Evolutionary conservation across 2,113 vertebrate species (phyloP).

Genomic region (Hemiscyllium ocellatum): DNA sequence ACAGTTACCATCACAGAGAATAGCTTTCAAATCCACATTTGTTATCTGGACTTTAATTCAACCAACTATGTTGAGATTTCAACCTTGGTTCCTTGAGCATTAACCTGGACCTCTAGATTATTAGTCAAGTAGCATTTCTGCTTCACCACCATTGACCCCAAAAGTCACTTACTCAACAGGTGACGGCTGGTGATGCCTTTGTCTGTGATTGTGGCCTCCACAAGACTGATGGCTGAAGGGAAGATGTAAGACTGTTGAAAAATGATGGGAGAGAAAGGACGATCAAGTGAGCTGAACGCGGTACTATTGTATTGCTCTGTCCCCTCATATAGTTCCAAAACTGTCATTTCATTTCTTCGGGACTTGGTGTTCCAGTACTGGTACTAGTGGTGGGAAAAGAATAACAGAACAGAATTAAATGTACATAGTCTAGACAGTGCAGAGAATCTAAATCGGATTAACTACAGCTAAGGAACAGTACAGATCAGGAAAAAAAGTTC

Average conservation of each 20-base stretch:
- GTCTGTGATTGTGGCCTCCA: slow-evolving; percentile 93
- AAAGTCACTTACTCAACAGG: slow-evolving; percentile 71
- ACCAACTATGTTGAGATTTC: background rate
- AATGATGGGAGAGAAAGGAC: slow-evolving; percentile 80
- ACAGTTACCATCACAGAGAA: too few species aligned
- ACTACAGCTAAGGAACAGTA: background rate
- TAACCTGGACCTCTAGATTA: background rate
- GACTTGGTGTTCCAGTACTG: slow-evolving; percentile 95
- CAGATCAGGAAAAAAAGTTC: background rate
- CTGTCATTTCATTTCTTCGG: slow-evolving; percentile 85
- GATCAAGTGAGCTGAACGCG: slow-evolving; percentile 90
- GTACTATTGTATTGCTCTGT: slow-evolving; percentile 94
- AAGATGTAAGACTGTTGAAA: slow-evolving; percentile 97
- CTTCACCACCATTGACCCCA: background rate
- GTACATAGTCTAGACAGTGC: background rate
- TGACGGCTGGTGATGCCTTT: slow-evolving; percentile 96
- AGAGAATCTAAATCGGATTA: background rate
- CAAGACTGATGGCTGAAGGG: slow-evolving; percentile 82
- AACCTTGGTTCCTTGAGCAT: background rate
- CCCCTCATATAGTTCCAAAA: slow-evolving; percentile 89
- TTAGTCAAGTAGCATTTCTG: background rate
- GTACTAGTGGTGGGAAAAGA: slow-evolving; percentile 57
- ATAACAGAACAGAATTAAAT: background rate
- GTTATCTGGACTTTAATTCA: too few species aligned
- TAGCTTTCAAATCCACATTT: too few species aligned